A percentile compares a stretch with the other conserved stretches of the same genome.
Evolutionary conservation across 2,888 invertebrate genomes (phyloP).

Genomic region (Aricia artaxerxes): DNA sequence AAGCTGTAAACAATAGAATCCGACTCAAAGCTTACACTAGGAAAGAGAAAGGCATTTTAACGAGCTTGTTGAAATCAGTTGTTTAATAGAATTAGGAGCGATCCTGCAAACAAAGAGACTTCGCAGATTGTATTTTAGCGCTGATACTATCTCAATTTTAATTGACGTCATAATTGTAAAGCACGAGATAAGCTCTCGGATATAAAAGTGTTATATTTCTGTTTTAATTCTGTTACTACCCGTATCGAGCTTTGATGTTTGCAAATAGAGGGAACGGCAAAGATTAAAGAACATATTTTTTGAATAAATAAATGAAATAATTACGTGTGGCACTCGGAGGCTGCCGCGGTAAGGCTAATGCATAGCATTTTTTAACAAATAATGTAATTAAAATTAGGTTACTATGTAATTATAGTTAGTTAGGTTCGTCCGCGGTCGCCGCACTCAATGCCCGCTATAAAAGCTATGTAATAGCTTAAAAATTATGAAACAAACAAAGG

Average conservation of each 20-base stretch:
- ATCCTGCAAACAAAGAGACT: constrained; percentile 24
- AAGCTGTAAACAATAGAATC: constrained; percentile 20
- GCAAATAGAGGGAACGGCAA: not conserved
- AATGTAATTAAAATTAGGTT: no score
- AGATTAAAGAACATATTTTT: no score
- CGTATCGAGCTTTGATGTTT: not conserved
- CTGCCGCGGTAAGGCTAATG: no score
- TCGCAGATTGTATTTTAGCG: constrained; percentile 23
- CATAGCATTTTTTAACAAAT: no score
- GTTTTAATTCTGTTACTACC: not conserved
- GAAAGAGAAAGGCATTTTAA: constrained; percentile 12
- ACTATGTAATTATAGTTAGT: no score
- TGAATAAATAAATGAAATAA: no score
- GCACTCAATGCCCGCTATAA: no score
- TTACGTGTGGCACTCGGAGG: no score
- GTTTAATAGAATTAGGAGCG: constrained; percentile 24
- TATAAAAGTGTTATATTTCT: not conserved
- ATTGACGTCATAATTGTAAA: constrained; percentile 25
- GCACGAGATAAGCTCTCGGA: not conserved
- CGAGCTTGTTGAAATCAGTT: constrained; percentile 29
- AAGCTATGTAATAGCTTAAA: no score
- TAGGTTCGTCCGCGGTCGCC: no score
- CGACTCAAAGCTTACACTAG: constrained; percentile 16
- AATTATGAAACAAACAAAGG: no score
- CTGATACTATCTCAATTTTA: constrained; percentile 1